These are phyloP conservation scores for Himantopus leucocephalus DNA, from an alignment of 2,113 vertebrate species.

Conservation along the genomic window DNA sequence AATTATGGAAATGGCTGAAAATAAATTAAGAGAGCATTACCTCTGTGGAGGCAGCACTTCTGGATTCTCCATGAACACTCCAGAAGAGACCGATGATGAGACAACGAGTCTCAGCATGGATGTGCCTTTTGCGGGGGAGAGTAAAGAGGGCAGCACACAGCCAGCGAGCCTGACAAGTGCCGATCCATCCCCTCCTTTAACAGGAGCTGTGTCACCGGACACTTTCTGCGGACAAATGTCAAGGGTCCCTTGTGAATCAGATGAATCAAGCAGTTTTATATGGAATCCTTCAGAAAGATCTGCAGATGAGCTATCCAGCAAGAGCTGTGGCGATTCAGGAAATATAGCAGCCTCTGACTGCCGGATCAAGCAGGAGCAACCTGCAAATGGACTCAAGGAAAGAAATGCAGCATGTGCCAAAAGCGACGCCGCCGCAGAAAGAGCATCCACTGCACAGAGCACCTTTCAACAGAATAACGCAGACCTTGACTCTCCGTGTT, in stretches of 20 bases:
- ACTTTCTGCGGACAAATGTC: background rate
- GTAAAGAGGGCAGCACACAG: rapidly evolving
- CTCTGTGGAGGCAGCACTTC: background rate
- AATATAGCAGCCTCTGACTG: rapidly evolving
- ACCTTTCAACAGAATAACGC: rapidly evolving
- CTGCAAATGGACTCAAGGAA: background rate
- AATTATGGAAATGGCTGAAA: constrained; percentile 46
- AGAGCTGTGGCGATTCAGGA: background rate
- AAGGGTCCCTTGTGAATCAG: constrained; percentile 60
- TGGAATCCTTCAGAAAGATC: background rate
- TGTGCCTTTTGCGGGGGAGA: background rate
- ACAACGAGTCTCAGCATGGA: background rate
- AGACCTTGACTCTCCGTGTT: background rate
- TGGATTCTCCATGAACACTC: constrained; percentile 63
- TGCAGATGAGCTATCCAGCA: background rate
- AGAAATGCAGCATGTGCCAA: rapidly evolving
- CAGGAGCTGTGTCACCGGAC: background rate
- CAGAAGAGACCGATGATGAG: constrained; percentile 77
- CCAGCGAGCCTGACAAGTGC: rapidly evolving
- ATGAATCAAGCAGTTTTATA: constrained; percentile 39
- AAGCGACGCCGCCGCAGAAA: background rate
- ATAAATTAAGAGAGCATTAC: constrained; percentile 11
- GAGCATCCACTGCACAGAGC: background rate
- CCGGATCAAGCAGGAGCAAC: background rate
- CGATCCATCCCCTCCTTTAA: rapidly evolving